Percentiles rank a stretch among this genome's conserved stretches.
phyloP scores from a whole-genome alignment of 2,888 invertebrate species.

The Drosophila sordidula region DNA sequence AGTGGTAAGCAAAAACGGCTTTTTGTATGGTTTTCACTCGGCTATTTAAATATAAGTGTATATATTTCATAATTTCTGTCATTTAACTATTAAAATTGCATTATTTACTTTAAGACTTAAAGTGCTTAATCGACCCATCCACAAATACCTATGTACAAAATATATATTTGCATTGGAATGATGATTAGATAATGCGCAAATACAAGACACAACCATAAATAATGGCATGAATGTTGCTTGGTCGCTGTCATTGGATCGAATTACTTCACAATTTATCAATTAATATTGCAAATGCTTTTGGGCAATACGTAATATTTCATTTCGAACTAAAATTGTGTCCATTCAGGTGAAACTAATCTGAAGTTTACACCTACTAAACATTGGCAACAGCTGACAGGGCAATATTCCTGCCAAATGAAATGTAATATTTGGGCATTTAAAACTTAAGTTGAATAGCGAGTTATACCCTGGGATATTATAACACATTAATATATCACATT shows the following conservation, averaged over 20 bases:
- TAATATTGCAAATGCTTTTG: conserved; percentile 6
- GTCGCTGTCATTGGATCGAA: conserved; percentile 6
- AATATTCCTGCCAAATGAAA: neutral
- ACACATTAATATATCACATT: too few species aligned
- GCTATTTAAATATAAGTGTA: neutral
- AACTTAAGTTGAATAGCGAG: neutral
- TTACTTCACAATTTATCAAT: conserved; percentile 43
- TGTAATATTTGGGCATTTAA: neutral
- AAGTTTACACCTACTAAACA: neutral
- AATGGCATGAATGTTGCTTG: neutral
- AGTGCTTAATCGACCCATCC: conserved; percentile 1
- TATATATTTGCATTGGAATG: neutral
- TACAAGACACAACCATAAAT: neutral
- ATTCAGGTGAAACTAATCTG: conserved; percentile 15
- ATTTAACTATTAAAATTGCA: neutral
- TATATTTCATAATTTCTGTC: neutral
- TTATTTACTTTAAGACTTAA: neutral
- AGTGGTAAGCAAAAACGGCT: neutral
- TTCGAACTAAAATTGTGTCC: neutral
- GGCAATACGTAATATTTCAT: neutral
- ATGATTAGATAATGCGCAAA: neutral
- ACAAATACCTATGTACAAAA: neutral
- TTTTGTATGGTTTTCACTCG: neutral
- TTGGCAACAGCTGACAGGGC: neutral
- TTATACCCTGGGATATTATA: neutral